phyloP scores from a whole-genome alignment of 2,113 vertebrate genomes.

The Thamnaconus septentrionalis region DNA sequence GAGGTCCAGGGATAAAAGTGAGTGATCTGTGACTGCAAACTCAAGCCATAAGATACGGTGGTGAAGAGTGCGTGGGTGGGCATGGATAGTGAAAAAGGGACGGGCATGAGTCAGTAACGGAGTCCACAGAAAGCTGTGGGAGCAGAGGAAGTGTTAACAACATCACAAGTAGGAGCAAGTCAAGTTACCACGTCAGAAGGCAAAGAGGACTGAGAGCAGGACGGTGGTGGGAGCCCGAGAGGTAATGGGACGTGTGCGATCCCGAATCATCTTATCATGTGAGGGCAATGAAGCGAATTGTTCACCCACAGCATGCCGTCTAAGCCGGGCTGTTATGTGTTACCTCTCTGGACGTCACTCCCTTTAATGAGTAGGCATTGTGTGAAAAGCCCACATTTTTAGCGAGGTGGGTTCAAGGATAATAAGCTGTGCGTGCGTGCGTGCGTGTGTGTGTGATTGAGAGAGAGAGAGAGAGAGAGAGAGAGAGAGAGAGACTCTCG shows the following conservation, averaged over 20 bases:
- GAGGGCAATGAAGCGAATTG: slow-evolving; percentile 29
- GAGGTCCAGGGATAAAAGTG: slow-evolving; percentile 46
- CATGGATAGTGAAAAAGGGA: slow-evolving; percentile 70
- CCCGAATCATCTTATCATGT: slow-evolving; percentile 41
- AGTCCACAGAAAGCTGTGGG: slow-evolving; percentile 77
- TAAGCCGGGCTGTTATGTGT: slow-evolving; percentile 27
- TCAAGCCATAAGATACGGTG: slow-evolving; percentile 68
- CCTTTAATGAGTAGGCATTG: slow-evolving; percentile 35
- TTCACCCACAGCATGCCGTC: slow-evolving; percentile 43
- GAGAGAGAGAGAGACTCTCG: slow-evolving; percentile 23
- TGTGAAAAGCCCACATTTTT: slow-evolving; percentile 47
- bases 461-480: no score
- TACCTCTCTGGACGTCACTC: slow-evolving; percentile 48
- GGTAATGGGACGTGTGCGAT: slow-evolving; percentile 55
- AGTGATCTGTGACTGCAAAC: slow-evolving; percentile 70
- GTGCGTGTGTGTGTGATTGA: no score
- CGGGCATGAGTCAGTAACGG: slow-evolving; percentile 76
- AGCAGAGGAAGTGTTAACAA: slow-evolving; percentile 77
- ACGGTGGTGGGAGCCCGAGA: slow-evolving; percentile 57
- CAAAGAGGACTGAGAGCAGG: slow-evolving; percentile 60
- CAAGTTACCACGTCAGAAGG: slow-evolving; percentile 71
- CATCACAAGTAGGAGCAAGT: slow-evolving; percentile 76
- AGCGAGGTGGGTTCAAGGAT: slow-evolving; percentile 39
- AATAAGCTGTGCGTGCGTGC: slow-evolving; percentile 22
- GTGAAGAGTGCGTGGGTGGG: slow-evolving; percentile 72